These are phyloP conservation scores for Trachythela sp. DNA, from an alignment of 64 coral and sea anemone genomes.

Conservation along the genomic window DNA sequence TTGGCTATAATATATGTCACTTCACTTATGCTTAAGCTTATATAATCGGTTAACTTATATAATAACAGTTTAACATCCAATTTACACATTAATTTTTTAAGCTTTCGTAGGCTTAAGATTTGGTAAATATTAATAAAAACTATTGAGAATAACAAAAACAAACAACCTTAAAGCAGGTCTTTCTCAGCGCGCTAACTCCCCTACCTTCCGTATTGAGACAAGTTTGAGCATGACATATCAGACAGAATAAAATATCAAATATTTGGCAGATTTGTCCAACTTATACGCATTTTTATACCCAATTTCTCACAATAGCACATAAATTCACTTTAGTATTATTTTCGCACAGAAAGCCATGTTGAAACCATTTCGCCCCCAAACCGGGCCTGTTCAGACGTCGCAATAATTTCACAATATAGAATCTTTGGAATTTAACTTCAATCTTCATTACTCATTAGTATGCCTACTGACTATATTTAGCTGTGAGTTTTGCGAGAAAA, in stretches of 20 bases:
- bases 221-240: constrained; percentile 10
- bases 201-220: neutral
- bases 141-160: too few relatives aligned
- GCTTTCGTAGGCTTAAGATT: neutral
- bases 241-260: neutral
- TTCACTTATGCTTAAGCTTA: too few relatives aligned
- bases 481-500: neutral
- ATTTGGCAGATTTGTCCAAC: neutral
- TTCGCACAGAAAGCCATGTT: neutral
- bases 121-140: neutral
- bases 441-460: too few relatives aligned
- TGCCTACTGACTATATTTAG: neutral
- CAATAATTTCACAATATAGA: neutral
- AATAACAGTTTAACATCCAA: neutral
- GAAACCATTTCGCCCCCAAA: neutral
- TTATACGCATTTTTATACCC: neutral
- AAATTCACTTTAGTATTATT: neutral
- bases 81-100: neutral
- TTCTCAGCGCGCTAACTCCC: neutral
- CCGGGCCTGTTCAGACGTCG: neutral
- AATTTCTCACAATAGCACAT: neutral
- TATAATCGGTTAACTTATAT: neutral
- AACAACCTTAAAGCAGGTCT: neutral
- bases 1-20: too few relatives aligned
- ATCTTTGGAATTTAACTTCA: neutral